Percentiles rank a stretch among this genome's conserved stretches.
Evolutionary conservation across 2,113 vertebrate genomes (phyloP).

Genomic region (Leuciscus idus): DNA sequence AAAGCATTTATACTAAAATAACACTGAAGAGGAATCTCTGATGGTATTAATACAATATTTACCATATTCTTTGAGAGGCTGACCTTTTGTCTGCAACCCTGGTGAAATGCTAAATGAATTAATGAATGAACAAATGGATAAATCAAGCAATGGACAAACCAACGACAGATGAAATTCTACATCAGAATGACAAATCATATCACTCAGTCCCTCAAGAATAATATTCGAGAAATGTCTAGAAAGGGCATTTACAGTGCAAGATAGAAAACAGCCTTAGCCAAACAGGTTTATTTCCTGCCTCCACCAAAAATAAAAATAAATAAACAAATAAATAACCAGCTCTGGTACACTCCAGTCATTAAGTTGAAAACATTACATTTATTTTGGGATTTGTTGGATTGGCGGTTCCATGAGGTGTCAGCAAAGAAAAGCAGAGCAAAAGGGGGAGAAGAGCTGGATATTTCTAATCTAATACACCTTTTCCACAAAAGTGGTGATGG

Average conservation of each 20-base stretch:
- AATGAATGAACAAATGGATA: conserved; percentile 17
- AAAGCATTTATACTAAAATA: not conserved
- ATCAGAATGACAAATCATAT: not conserved
- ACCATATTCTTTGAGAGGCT: not conserved
- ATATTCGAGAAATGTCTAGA: not conserved
- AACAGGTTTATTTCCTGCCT: not conserved
- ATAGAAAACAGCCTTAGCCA: not conserved
- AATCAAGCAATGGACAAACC: not conserved
- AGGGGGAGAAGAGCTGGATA: not conserved
- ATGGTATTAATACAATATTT: conserved; percentile 17
- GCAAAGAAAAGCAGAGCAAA: not conserved
- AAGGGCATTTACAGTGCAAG: not conserved
- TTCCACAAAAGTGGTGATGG: not conserved
- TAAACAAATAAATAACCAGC: not conserved
- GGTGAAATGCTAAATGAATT: conserved; percentile 10
- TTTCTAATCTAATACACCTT: not conserved
- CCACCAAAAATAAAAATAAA: not conserved
- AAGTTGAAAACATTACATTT: not conserved
- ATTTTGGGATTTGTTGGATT: not conserved
- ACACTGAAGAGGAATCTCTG: not conserved
- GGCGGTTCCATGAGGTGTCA: not conserved
- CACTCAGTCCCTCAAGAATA: not conserved
- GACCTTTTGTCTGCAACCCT: conserved; percentile 12
- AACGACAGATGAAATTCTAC: not conserved
- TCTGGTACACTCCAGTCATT: not conserved